phyloP scores from a whole-genome alignment of 2,888 invertebrate species.

The Drosophila lutescens region DNA sequence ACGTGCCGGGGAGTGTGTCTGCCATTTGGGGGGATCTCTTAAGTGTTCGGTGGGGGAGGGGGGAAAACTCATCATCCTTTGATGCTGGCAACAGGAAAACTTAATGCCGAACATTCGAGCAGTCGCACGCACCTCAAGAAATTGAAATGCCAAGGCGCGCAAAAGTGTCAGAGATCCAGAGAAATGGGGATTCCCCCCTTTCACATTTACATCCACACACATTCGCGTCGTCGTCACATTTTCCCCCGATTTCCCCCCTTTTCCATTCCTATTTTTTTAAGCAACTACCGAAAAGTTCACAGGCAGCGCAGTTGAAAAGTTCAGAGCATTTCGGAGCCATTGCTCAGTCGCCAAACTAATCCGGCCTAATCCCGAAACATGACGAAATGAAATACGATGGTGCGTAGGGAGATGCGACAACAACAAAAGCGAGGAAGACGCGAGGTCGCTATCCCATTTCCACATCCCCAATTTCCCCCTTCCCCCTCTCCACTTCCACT shows the following conservation, averaged over 20 bases:
- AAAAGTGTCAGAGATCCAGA: conserved; percentile 55
- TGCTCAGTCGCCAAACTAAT: conserved; percentile 80
- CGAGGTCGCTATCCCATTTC: conserved; percentile 11
- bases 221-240: conserved; percentile 75
- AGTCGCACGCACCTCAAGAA: conserved; percentile 79
- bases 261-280: conserved; percentile 50
- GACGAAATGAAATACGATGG: conserved; percentile 83
- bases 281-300: conserved; percentile 73
- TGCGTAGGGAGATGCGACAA: conserved; percentile 66
- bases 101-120: conserved; percentile 78
- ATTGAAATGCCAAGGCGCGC: conserved; percentile 69
- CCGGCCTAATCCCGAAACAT: conserved; percentile 82
- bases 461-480: conserved; percentile 2
- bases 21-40: conserved; percentile 26
- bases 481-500: background rate
- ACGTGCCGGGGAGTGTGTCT: conserved; percentile 59
- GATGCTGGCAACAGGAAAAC: conserved; percentile 59
- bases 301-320: conserved; percentile 64
- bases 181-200: conserved; percentile 28
- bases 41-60: conserved; percentile 30
- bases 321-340: conserved; percentile 75
- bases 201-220: conserved; percentile 47
- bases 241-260: conserved; percentile 38
- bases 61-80: conserved; percentile 72
- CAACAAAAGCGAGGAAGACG: conserved; percentile 15